phyloP scores from a whole-genome alignment of 2,888 invertebrate genomes.

The Herminia tarsipennalis region DNA sequence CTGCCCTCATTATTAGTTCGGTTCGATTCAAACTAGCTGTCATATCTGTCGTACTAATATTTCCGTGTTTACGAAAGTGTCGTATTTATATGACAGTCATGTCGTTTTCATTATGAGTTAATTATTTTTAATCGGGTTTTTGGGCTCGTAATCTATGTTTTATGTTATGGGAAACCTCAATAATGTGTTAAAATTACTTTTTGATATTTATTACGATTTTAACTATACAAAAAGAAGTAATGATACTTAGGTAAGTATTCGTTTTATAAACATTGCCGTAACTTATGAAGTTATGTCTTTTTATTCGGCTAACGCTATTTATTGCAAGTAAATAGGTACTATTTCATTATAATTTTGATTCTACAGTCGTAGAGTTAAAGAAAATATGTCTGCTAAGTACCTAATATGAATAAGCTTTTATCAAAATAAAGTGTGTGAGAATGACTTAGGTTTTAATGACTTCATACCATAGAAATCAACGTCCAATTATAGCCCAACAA shows the following conservation, averaged over 20 bases:
- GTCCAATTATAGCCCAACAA: neutral
- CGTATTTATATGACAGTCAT: constrained; percentile 22
- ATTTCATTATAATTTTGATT: neutral
- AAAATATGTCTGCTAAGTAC: too few species aligned
- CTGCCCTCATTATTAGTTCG: constrained; percentile 10
- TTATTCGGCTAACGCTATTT: neutral
- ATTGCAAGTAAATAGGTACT: neutral
- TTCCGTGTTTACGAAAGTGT: constrained; percentile 25
- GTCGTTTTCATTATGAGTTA: constrained; percentile 16
- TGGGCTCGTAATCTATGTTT: constrained; percentile 7
- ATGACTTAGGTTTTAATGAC: too few species aligned
- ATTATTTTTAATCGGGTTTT: constrained; percentile 24
- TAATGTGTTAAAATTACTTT: constrained; percentile 3
- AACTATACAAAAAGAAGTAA: neutral
- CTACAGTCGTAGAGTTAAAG: too few species aligned
- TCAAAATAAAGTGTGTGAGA: too few species aligned
- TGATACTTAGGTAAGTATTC: neutral
- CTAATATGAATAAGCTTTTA: too few species aligned
- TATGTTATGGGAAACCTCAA: constrained; percentile 8
- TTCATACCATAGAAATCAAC: too few species aligned
- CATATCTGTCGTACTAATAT: constrained; percentile 16
- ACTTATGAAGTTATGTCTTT: neutral
- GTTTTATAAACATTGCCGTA: neutral
- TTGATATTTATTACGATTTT: neutral
- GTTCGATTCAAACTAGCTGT: constrained; percentile 9